Evolutionary conservation across 1,140 invertebrate species (phyloP).

Genomic region (Periplaneta americana): DNA sequence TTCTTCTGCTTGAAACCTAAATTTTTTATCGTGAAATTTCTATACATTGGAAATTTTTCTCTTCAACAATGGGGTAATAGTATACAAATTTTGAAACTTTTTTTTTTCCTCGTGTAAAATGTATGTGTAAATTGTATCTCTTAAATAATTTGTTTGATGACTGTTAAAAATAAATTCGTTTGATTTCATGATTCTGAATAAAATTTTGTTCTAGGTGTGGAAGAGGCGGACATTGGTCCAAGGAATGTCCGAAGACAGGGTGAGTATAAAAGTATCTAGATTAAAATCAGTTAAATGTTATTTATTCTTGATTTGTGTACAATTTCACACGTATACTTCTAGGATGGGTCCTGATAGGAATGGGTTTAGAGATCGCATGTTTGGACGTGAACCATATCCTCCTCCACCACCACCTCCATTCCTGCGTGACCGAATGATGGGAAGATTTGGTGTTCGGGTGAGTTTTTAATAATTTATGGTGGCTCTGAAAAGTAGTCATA

Average conservation of each 20-base stretch:
- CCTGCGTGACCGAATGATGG: conserved; percentile 80
- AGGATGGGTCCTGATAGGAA: conserved; percentile 46
- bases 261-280: conserved; percentile 27
- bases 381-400: conserved; percentile 75
- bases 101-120: too few relatives aligned
- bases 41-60: too few relatives aligned
- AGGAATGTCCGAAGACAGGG: conserved; percentile 69
- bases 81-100: too few relatives aligned
- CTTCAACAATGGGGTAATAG: too few relatives aligned
- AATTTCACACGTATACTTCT: neutral
- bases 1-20: too few relatives aligned
- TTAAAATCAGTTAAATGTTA: conserved; percentile 1
- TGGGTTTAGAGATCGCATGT: conserved; percentile 70
- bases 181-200: too few relatives aligned
- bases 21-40: too few relatives aligned
- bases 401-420: conserved; percentile 69
- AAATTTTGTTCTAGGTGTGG: conserved; percentile 63
- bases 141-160: too few relatives aligned
- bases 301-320: conserved; percentile 5
- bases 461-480: too few relatives aligned
- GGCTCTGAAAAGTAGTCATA: too few relatives aligned
- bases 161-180: too few relatives aligned
- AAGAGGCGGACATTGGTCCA: conserved; percentile 89
- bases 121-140: too few relatives aligned
- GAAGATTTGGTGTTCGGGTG: conserved; percentile 71